phyloP scores from a whole-genome alignment of 2,888 invertebrate species.

The Andrena minutula region DNA sequence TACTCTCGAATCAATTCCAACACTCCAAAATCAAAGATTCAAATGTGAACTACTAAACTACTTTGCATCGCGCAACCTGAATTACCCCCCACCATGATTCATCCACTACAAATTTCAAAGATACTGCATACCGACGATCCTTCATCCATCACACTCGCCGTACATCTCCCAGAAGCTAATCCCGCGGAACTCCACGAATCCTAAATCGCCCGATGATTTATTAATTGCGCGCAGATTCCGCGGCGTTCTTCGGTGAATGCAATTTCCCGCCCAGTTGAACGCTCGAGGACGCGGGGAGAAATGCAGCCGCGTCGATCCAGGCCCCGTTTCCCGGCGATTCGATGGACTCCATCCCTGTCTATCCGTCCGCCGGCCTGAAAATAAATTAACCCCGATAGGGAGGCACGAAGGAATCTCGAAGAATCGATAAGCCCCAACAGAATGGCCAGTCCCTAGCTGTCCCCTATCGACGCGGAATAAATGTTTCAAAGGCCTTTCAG shows the following conservation, averaged over 20 bases:
- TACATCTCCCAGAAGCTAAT: background rate
- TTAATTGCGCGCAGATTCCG: constrained; percentile 10
- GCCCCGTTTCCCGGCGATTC: constrained; percentile 25
- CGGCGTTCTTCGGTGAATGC: background rate
- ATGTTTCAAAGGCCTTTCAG: constrained; percentile 51
- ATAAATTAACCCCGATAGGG: constrained; percentile 56
- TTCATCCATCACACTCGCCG: background rate
- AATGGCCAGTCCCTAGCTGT: constrained; percentile 19
- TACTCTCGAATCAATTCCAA: too few relatives aligned
- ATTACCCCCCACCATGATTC: too few relatives aligned
- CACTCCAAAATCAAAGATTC: too few relatives aligned
- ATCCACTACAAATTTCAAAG: too few relatives aligned
- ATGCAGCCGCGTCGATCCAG: background rate
- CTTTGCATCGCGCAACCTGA: too few relatives aligned
- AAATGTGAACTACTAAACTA: too few relatives aligned
- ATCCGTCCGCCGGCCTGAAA: constrained; percentile 40
- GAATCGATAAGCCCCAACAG: constrained; percentile 58
- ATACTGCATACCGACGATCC: too few relatives aligned
- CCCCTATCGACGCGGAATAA: constrained; percentile 39
- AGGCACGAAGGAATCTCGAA: constrained; percentile 51
- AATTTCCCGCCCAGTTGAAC: background rate
- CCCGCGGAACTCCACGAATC: background rate
- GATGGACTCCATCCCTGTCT: constrained; percentile 32
- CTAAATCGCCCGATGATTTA: constrained; percentile 3
- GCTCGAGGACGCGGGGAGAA: background rate